A percentile compares a stretch with the other conserved stretches of the same genome.
Conservation (phyloP, 2,797 vertebrate species). For the Chelidonichthys spinosus region DNA sequence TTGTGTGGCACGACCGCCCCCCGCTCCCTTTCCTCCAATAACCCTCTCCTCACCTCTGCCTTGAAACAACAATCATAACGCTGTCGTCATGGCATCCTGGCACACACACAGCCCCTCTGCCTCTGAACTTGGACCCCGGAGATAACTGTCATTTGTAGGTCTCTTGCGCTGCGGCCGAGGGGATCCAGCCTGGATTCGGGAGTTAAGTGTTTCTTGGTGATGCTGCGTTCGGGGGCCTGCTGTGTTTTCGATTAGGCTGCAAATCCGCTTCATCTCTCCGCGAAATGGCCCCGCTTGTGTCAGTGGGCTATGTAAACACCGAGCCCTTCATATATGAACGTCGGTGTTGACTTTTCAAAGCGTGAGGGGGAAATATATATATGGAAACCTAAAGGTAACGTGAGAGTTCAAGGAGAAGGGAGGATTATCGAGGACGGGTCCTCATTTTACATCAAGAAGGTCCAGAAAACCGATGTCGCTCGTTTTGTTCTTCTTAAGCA, state of each 20-base stretch:
- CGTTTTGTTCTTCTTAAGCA: neutral
- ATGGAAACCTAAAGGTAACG: slow-evolving; percentile 27
- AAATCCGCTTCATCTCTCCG: slow-evolving; percentile 69
- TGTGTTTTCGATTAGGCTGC: slow-evolving; percentile 71
- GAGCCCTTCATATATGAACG: slow-evolving; percentile 47
- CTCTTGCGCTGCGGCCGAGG: slow-evolving; percentile 30
- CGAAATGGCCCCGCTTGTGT: slow-evolving; percentile 58
- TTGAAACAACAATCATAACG: slow-evolving; percentile 77
- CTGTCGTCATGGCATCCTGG: slow-evolving; percentile 62
- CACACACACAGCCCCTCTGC: slow-evolving; percentile 41
- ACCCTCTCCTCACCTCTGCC: slow-evolving; percentile 67
- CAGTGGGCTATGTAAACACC: slow-evolving; percentile 70
- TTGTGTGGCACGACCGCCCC: slow-evolving; percentile 50
- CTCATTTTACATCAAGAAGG: neutral
- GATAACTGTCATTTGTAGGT: slow-evolving; percentile 67
- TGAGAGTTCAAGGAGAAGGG: slow-evolving; percentile 24
- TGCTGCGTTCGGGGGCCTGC: slow-evolving; percentile 16
- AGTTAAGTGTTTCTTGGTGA: slow-evolving; percentile 71
- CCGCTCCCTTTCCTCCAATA: slow-evolving; percentile 45
- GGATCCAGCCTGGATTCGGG: slow-evolving; percentile 52
- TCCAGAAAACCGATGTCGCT: neutral
- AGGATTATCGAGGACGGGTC: slow-evolving; percentile 12
- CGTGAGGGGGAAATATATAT: slow-evolving; percentile 40
- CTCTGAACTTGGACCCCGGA: slow-evolving; percentile 41
- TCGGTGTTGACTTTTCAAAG: slow-evolving; percentile 68